These are phyloP conservation scores for Lasioglossum pauxillum DNA, from an alignment of 2,888 invertebrate species.

Conservation along the genomic window DNA sequence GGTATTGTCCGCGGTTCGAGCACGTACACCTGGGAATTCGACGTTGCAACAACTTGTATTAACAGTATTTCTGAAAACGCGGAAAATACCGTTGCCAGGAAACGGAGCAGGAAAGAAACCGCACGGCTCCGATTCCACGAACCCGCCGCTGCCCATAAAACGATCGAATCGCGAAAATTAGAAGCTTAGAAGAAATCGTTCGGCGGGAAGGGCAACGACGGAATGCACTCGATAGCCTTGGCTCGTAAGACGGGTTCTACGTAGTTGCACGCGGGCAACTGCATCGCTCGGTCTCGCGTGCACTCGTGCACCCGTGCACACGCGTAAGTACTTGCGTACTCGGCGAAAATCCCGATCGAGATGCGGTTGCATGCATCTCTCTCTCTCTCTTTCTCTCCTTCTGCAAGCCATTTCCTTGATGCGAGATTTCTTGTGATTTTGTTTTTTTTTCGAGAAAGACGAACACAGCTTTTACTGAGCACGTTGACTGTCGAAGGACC, in stretches of 20 bases:
- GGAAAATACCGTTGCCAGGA: conserved; percentile 38
- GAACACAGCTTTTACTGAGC: too few relatives aligned
- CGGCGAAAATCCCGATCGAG: conserved; percentile 68
- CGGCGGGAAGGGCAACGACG: conserved; percentile 50
- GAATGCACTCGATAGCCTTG: conserved; percentile 82
- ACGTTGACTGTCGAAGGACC: too few relatives aligned
- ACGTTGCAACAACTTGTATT: background rate
- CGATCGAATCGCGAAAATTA: conserved; percentile 79
- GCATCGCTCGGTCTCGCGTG: conserved; percentile 30
- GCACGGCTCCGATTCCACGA: conserved; percentile 12
- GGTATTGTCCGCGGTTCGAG: background rate
- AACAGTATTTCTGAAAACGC: conserved; percentile 15
- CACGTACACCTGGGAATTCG: background rate
- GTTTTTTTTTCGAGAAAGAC: background rate
- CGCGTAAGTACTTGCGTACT: background rate
- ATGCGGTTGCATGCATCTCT: conserved; percentile 50
- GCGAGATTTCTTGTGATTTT: background rate
- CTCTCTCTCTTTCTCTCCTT: background rate
- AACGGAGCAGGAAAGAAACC: conserved; percentile 22
- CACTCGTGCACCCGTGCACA: background rate
- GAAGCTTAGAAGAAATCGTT: conserved; percentile 70
- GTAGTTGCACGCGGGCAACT: conserved; percentile 31
- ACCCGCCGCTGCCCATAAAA: conserved; percentile 60
- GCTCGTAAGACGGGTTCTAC: conserved; percentile 75
- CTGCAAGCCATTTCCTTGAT: background rate